Evolutionary conservation across 1,140 invertebrate genomes (phyloP), one percentile per base, ranked within the genome.

Genomic region (Bombus sylvicola): DNA sequence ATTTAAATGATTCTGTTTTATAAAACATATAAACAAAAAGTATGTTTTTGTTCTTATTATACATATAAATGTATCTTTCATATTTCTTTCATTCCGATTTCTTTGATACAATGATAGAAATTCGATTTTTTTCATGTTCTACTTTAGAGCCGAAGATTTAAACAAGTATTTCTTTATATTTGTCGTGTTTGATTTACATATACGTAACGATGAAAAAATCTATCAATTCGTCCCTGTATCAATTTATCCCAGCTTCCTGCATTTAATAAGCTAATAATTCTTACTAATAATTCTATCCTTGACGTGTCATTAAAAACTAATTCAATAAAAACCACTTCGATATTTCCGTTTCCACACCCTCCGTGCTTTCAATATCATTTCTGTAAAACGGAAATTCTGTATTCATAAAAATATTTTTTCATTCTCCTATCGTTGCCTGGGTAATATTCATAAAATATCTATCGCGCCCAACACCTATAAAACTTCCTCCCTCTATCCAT

Each of bases 391-490:
- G n/a, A 25, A 31, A 28, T 64, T 78, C 31, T n/a, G 28, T 68
- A 79, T 79, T 79, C 47, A 18, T 53, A 53, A 53, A 53, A 53
- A 8, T 53, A 53, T 43, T 68, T 28, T 68, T 43, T 25, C 64
- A 4, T 41, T 25, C 39, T 66, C 41, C 2, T 41, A 12, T n/a
- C 15, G 39, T 47, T 47, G 22, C 22, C 22, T 15, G 25, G 9
- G 25, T 37, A 62, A 39, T 76, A 47, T 79, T 68, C 62, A 47
- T 79, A 68, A 68, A 79, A 79, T 10, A 79, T 69, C 34, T 47
- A 25, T 37, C 74, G 18, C 37, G 5, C 31, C 0, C 31, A 25
- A 69, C 25, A 22, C 53, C 47, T 43, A 25, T 39, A 15, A 39
- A 80, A 80, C 43, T 80, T n/a, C 8, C 6, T 9, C 43, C 9